Conservation (phyloP, 2,113 vertebrate species). For the Elephantulus edwardii region DNA sequence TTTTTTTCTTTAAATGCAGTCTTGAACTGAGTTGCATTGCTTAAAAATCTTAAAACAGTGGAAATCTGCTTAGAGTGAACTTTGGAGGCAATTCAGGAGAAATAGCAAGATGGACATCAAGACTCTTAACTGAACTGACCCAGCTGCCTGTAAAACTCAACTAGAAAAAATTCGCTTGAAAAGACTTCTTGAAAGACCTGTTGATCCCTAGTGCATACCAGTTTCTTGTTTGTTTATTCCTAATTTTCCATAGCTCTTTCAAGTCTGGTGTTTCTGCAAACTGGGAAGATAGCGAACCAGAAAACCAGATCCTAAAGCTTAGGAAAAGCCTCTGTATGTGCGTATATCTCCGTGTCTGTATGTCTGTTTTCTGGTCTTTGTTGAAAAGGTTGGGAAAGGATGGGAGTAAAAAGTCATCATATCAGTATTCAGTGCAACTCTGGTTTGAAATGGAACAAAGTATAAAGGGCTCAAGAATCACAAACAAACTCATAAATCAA, state of each 20-base stretch:
- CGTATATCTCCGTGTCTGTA: background rate
- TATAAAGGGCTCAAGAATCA: background rate
- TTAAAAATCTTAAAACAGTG: constrained; percentile 34
- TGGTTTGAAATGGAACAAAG: background rate
- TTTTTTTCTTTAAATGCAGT: background rate
- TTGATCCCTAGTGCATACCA: constrained; percentile 13
- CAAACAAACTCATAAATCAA: background rate
- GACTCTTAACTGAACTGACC: background rate
- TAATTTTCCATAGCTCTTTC: background rate
- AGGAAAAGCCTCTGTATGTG: background rate
- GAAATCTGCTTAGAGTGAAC: constrained; percentile 23
- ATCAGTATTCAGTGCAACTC: background rate
- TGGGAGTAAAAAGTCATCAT: background rate
- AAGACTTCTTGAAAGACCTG: constrained; percentile 64
- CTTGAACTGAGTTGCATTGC: constrained; percentile 27
- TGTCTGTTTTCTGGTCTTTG: background rate
- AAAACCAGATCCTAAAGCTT: constrained; percentile 7
- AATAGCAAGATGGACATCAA: background rate
- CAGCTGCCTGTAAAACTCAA: constrained; percentile 45
- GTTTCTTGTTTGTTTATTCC: background rate
- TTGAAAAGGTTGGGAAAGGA: background rate
- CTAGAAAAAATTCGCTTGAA: constrained; percentile 38
- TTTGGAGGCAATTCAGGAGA: background rate
- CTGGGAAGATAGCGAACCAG: background rate
- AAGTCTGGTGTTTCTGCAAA: constrained; percentile 44